Evolutionary conservation across 2,888 invertebrate species (phyloP), one percentile per base, ranked within the genome.

Genomic region (Thalpophila matura): DNA sequence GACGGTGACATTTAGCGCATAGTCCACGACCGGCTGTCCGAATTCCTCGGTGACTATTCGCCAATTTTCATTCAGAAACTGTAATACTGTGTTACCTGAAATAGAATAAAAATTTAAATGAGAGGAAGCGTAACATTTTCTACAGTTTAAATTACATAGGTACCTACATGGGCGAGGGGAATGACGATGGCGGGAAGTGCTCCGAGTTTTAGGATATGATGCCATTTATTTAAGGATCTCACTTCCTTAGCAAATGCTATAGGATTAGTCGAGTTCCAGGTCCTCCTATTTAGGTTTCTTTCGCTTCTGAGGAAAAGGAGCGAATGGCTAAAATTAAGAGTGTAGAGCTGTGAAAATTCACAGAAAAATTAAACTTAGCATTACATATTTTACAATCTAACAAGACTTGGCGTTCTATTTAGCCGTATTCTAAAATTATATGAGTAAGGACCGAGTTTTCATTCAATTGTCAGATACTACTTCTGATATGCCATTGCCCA

Each of bases 21-120:
- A 94, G 70, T 95, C 94, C 3, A 95, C 94, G 0, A 94, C 94
- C 0, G 95, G 95, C 61, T 94, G 89, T 0, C 95, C 95, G 33
- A 95, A 95, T 70, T 95, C 95, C 77, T 95, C 94, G 0, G 94
- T 93, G 22, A 95, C 94, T 31, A 91, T 87, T 49, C 94, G 84
- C 95, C 95, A 95, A 82, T 95, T 95, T 80, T 95, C 94, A 61
- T 95, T 95, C 12, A 95, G 77, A 79, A 94, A 94, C 67, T 91
- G 88, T 38, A 94, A 78, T 3, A 95, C 94, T 29, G 92, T 93
- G 74, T 94, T 92, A 86, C 94, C 95, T 94, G 89, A 18, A 90
- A n/a, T n/a, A n/a, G n/a, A n/a, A n/a, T n/a, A n/a, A n/a, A n/a
- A n/a, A n/a, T n/a, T n/a, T n/a, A n/a, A n/a, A n/a, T n/a, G n/a